Conservation (phyloP, 2,113 vertebrate species). For the Tamias sibiricus region DNA sequence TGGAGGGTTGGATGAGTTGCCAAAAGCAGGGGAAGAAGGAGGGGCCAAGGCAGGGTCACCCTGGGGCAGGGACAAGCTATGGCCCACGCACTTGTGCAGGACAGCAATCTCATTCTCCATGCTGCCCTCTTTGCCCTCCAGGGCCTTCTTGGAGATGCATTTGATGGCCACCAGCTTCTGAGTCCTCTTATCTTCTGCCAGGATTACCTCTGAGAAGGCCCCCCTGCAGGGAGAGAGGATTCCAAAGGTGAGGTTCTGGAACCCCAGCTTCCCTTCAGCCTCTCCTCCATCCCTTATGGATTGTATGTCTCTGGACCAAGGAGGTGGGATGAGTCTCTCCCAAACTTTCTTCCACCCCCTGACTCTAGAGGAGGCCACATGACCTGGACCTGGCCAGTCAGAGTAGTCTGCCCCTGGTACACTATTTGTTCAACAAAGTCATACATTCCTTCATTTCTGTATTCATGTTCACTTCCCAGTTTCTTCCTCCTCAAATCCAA, state of each 20-base stretch:
- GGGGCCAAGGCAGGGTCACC: neutral
- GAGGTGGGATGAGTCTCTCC: neutral
- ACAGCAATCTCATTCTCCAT: slow-evolving; percentile 99
- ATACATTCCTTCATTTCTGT: too few relatives aligned
- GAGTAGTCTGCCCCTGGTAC: neutral
- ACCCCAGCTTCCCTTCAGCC: neutral
- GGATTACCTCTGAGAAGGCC: slow-evolving; percentile 98
- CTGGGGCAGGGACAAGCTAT: neutral
- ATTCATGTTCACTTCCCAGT: too few relatives aligned
- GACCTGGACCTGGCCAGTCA: neutral
- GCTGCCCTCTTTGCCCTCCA: slow-evolving; percentile 97
- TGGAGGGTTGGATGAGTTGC: neutral
- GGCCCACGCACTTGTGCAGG: slow-evolving; percentile 94
- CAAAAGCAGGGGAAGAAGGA: neutral
- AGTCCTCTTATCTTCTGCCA: slow-evolving; percentile 96
- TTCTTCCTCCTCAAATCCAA: too few relatives aligned
- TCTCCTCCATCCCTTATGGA: neutral
- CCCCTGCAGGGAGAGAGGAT: slow-evolving; percentile 87
- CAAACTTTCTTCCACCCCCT: neutral
- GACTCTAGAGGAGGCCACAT: neutral
- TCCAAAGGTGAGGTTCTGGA: neutral
- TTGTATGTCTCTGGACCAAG: neutral
- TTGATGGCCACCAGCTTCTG: slow-evolving; percentile 97
- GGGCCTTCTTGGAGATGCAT: slow-evolving; percentile 97
- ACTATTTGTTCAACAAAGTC: neutral